Evolutionary conservation across 2,797 vertebrate species (phyloP).

Genomic region (Sebastiscus tertius): DNA sequence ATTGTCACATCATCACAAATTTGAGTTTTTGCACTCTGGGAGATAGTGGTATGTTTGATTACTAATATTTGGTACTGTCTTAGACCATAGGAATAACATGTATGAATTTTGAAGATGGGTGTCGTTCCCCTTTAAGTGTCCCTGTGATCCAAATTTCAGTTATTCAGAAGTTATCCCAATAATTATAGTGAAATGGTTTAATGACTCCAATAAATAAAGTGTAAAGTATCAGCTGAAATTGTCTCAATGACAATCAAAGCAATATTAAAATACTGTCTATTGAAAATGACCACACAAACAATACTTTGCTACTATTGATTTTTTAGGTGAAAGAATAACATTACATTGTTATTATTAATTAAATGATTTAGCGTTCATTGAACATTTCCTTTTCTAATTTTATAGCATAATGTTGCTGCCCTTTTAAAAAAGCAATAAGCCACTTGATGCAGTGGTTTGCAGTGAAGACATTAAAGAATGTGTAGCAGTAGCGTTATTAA

Average conservation of each 20-base stretch:
- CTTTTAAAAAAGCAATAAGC: slow-evolving; percentile 20
- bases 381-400: background rate
- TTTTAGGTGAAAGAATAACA: slow-evolving; percentile 3
- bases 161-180: slow-evolving; percentile 24
- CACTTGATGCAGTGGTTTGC: background rate
- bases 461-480: background rate
- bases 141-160: background rate
- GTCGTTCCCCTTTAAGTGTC: background rate
- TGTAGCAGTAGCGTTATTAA: too few relatives aligned
- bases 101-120: background rate
- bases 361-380: background rate
- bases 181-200: slow-evolving; percentile 45
- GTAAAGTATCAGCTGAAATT: background rate
- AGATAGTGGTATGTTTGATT: too few relatives aligned
- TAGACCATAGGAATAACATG: background rate
- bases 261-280: background rate
- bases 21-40: too few relatives aligned
- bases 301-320: background rate
- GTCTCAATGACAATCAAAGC: slow-evolving; percentile 4
- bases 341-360: background rate
- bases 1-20: too few relatives aligned
- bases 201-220: too few relatives aligned
- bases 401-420: background rate
- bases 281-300: background rate
- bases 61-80: too few relatives aligned